phyloP scores from a whole-genome alignment of 2,888 invertebrate species.

The Muscina levida region DNA sequence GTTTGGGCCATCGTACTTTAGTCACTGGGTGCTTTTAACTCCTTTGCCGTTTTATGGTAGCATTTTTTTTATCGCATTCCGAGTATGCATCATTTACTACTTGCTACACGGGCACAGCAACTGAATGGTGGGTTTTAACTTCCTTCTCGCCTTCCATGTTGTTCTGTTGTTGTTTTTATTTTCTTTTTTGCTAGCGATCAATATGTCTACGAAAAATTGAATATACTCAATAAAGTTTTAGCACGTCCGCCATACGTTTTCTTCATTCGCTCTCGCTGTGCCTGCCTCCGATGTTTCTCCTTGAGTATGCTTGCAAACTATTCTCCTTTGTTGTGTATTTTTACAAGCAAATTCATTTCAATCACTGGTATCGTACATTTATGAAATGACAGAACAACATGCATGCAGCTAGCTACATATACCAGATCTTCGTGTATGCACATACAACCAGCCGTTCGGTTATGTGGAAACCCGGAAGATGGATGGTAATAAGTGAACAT shows the following conservation, averaged over 20 bases:
- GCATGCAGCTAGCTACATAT: neutral
- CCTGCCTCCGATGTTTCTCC: neutral
- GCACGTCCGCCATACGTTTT: constrained; percentile 66
- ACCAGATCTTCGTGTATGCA: neutral
- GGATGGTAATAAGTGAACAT: constrained; percentile 19
- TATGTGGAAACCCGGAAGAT: constrained; percentile 29
- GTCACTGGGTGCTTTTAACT: constrained; percentile 14
- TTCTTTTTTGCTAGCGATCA: constrained; percentile 50
- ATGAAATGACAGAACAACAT: constrained; percentile 39
- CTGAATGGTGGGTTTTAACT: constrained; percentile 2
- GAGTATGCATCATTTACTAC: constrained; percentile 26
- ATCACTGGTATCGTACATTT: constrained; percentile 30
- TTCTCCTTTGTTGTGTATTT: constrained; percentile 9
- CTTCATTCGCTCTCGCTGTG: constrained; percentile 5
- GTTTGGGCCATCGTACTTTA: neutral
- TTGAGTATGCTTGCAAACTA: too few relatives aligned
- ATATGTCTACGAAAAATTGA: constrained; percentile 68
- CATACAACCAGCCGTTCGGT: constrained; percentile 1
- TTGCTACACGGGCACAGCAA: neutral
- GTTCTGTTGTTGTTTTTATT: constrained; percentile 44
- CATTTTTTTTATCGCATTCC: constrained; percentile 13
- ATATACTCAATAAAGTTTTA: constrained; percentile 68
- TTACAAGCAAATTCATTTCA: constrained; percentile 42
- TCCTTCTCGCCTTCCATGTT: constrained; percentile 19
- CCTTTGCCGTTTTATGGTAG: constrained; percentile 1